Evolutionary conservation across 2,113 vertebrate species (phyloP).

Genomic region (Hemiprocne comata): DNA sequence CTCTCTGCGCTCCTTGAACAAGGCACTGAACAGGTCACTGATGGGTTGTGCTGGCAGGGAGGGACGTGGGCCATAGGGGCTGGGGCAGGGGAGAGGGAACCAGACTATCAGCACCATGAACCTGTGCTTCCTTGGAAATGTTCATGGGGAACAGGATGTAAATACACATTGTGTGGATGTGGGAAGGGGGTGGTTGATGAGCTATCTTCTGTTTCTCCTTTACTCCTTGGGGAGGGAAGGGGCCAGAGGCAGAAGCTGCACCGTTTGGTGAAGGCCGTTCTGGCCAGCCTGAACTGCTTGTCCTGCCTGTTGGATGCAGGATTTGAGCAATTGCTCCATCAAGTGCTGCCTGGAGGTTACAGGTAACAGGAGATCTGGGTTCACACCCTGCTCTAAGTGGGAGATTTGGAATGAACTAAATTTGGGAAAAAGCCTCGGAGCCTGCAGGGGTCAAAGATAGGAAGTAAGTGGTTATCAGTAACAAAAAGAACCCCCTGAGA

Average conservation of each 20-base stretch:
- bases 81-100: not conserved
- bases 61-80: not conserved
- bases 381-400: not conserved
- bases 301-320: not conserved
- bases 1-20: slow-evolving; percentile 71
- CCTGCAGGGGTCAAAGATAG: not conserved
- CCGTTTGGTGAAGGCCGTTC: rapidly evolving
- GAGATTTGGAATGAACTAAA: not conserved
- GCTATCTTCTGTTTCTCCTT: not conserved
- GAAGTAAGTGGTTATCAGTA: not conserved
- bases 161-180: rapidly evolving
- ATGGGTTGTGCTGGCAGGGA: not conserved
- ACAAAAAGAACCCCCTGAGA: rapidly evolving
- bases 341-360: rapidly evolving
- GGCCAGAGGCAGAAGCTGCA: not conserved
- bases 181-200: not conserved
- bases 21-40: slow-evolving; percentile 72
- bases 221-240: not conserved
- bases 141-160: rapidly evolving
- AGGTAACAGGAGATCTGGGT: rapidly evolving
- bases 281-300: not conserved
- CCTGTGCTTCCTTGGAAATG: not conserved
- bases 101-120: not conserved
- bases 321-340: not conserved
- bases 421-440: not conserved